These are phyloP conservation scores for Nyctibius bracteatus DNA, from an alignment of 2,113 vertebrate genomes.

Conservation along the genomic window DNA sequence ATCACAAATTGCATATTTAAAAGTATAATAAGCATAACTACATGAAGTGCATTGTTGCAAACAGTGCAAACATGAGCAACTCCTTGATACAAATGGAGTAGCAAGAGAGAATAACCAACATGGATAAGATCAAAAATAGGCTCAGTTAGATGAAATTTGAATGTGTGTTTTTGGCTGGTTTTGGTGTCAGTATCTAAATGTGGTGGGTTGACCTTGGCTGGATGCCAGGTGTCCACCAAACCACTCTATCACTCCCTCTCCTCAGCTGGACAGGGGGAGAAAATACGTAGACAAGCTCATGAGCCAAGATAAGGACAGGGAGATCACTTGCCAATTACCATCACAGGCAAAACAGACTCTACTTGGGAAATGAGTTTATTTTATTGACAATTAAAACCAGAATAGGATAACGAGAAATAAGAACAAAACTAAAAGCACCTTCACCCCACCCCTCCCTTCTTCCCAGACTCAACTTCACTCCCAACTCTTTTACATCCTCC, in stretches of 20 bases:
- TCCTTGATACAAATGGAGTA: neutral
- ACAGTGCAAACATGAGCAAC: neutral
- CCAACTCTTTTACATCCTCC: too few species aligned
- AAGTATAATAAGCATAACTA: neutral
- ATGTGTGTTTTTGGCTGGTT: neutral
- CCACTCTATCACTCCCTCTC: neutral
- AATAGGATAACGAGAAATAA: neutral
- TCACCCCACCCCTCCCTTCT: neutral
- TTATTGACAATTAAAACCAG: neutral
- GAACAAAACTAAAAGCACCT: neutral
- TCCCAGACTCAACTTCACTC: neutral
- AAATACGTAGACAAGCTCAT: neutral
- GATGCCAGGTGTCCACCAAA: neutral
- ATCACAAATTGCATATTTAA: neutral
- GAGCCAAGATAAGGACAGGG: neutral
- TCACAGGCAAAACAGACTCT: neutral
- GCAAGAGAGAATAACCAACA: neutral
- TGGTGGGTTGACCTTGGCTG: neutral
- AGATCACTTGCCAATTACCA: neutral
- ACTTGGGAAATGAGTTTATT: neutral
- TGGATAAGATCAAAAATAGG: neutral
- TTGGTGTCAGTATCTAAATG: neutral
- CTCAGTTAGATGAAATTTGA: neutral
- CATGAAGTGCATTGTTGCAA: neutral
- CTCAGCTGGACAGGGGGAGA: neutral